phyloP scores from a whole-genome alignment of 2,113 vertebrate genomes.

The Rallus limicola region DNA sequence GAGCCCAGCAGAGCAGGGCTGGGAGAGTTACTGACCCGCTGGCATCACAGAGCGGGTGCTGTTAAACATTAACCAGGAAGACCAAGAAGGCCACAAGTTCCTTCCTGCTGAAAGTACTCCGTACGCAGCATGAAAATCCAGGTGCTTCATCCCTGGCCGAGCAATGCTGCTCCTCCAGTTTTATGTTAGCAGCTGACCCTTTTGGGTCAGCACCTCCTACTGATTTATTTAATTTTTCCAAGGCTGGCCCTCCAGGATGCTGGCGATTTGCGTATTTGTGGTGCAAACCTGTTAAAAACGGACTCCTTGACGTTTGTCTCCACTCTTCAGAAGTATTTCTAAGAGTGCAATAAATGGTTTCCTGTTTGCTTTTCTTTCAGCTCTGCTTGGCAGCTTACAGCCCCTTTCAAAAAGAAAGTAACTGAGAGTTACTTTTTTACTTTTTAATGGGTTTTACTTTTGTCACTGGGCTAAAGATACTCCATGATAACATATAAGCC shows the following conservation, averaged over 20 bases:
- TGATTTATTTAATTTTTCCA: not conserved
- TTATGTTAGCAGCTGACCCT: not conserved
- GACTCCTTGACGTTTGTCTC: not conserved
- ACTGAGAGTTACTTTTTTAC: not conserved
- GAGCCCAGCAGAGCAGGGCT: not conserved
- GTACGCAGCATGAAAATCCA: not conserved
- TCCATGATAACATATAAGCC: not conserved
- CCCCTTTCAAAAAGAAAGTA: not conserved
- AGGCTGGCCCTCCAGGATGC: not conserved
- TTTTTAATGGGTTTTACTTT: not conserved
- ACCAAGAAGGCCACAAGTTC: not conserved
- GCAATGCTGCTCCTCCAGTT: rapidly evolving
- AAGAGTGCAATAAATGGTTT: not conserved
- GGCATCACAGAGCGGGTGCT: not conserved
- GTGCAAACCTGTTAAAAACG: not conserved
- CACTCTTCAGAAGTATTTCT: not conserved
- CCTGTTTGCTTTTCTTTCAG: not conserved
- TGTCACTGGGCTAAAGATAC: not conserved
- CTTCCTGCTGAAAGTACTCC: not conserved
- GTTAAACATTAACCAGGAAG: not conserved
- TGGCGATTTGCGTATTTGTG: not conserved
- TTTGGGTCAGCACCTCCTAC: not conserved
- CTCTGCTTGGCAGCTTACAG: not conserved
- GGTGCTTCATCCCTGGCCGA: not conserved
- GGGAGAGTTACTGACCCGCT: not conserved